Evolutionary conservation across 2,113 vertebrate genomes (phyloP).

Genomic region (Ellobius talpinus): DNA sequence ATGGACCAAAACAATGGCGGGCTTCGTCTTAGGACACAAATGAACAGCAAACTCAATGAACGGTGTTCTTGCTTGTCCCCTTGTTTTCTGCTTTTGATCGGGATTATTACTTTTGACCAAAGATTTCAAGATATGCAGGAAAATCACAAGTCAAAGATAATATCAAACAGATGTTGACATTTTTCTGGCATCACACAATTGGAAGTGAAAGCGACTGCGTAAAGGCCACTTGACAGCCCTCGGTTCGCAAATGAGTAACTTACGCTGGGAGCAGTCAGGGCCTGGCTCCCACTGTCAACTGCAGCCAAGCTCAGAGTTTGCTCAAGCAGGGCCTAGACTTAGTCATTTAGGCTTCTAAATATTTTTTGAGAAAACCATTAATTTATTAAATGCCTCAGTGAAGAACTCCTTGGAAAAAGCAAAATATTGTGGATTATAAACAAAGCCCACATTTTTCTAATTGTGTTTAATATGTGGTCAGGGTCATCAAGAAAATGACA

Average conservation of each 20-base stretch:
- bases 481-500: constrained; percentile 22
- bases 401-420: not conserved
- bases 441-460: not conserved
- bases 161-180: not conserved
- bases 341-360: not conserved
- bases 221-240: not conserved
- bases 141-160: not conserved
- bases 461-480: too few relatives aligned
- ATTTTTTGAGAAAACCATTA: not conserved
- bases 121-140: not conserved
- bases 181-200: not conserved
- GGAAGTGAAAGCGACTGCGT: not conserved
- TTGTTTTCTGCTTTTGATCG: not conserved
- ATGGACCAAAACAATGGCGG: not conserved
- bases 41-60: not conserved
- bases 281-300: not conserved
- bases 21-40: not conserved
- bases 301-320: not conserved
- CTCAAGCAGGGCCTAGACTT: not conserved
- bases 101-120: not conserved
- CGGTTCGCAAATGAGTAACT: not conserved
- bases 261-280: not conserved
- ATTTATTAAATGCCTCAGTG: not conserved
- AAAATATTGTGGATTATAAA: not conserved
- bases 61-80: not conserved